These are phyloP conservation scores for Lepidonotus clava DNA, from an alignment of 2,888 invertebrate species.

Conservation along the genomic window DNA sequence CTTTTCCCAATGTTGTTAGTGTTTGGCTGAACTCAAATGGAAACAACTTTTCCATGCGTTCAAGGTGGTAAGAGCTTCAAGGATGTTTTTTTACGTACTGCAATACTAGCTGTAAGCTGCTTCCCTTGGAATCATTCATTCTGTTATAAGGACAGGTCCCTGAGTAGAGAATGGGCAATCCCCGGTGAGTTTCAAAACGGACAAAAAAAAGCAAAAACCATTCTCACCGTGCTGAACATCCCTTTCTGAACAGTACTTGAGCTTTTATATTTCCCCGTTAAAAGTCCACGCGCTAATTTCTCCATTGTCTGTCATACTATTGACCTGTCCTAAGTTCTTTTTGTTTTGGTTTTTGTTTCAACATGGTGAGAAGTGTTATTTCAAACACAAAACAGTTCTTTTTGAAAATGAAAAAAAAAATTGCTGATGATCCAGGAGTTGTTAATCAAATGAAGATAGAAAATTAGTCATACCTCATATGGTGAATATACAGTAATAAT, in stretches of 20 bases:
- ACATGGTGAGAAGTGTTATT: slow-evolving; percentile 4
- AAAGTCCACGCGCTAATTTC: no score
- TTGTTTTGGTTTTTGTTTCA: neutral
- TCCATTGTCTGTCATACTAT: no score
- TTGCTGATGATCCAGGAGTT: neutral
- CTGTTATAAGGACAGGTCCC: slow-evolving; percentile 36
- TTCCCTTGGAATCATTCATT: slow-evolving; percentile 41
- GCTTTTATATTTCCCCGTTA: no score
- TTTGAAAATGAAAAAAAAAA: neutral
- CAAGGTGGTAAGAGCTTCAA: slow-evolving; percentile 39
- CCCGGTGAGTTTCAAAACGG: slow-evolving; percentile 19
- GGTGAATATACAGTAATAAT: no score
- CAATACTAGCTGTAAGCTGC: slow-evolving; percentile 41
- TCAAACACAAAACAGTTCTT: neutral
- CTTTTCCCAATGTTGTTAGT: slow-evolving; percentile 33
- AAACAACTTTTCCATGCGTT: slow-evolving; percentile 46
- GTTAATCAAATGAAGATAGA: neutral
- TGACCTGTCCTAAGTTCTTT: no score
- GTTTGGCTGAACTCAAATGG: slow-evolving; percentile 40
- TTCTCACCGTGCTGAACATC: slow-evolving; percentile 17
- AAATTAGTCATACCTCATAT: no score
- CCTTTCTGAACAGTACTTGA: neutral
- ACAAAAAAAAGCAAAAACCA: neutral
- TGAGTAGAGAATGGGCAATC: slow-evolving; percentile 29
- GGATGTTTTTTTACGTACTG: slow-evolving; percentile 32